Percentiles rank a stretch among this genome's conserved stretches.
Evolutionary conservation across 2,888 invertebrate species (phyloP).

Genomic region (Stenodera caucasica): DNA sequence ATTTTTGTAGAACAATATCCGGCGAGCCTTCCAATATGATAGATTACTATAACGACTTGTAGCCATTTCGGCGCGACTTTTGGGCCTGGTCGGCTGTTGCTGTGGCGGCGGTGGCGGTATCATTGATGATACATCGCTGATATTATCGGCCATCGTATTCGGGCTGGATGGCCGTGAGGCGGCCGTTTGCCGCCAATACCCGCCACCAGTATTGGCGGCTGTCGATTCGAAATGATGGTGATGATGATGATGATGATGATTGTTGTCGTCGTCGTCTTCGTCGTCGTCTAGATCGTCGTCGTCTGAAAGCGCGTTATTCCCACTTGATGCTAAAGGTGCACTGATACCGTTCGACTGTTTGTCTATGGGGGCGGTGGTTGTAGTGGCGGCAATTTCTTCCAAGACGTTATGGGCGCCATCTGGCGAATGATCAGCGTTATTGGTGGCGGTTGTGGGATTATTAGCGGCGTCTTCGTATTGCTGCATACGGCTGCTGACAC

Average conservation of each 20-base stretch:
- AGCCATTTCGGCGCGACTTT: conserved; percentile 61
- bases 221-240: conserved; percentile 22
- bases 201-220: conserved; percentile 58
- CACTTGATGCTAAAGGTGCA: conserved; percentile 40
- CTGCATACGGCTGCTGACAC: conserved; percentile 53
- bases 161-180: conserved; percentile 59
- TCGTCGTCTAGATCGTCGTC: conserved; percentile 49
- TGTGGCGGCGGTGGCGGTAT: conserved; percentile 55
- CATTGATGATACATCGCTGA: conserved; percentile 63
- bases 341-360: conserved; percentile 42
- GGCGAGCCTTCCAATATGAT: conserved; percentile 83
- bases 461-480: conserved; percentile 57
- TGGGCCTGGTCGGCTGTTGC: conserved; percentile 48
- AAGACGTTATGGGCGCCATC: conserved; percentile 55
- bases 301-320: conserved; percentile 42
- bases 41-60: conserved; percentile 65
- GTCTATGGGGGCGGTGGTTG: conserved; percentile 27
- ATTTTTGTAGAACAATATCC: conserved; percentile 90
- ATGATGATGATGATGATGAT: neutral
- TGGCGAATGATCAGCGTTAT: conserved; percentile 37
- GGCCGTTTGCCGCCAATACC: conserved; percentile 57
- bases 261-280: conserved; percentile 29
- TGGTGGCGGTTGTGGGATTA: conserved; percentile 31
- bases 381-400: conserved; percentile 54
- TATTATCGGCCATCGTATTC: conserved; percentile 60